These are phyloP conservation scores for Camponotus floridanus DNA, from an alignment of 1,140 invertebrate genomes.

Conservation along the genomic window DNA sequence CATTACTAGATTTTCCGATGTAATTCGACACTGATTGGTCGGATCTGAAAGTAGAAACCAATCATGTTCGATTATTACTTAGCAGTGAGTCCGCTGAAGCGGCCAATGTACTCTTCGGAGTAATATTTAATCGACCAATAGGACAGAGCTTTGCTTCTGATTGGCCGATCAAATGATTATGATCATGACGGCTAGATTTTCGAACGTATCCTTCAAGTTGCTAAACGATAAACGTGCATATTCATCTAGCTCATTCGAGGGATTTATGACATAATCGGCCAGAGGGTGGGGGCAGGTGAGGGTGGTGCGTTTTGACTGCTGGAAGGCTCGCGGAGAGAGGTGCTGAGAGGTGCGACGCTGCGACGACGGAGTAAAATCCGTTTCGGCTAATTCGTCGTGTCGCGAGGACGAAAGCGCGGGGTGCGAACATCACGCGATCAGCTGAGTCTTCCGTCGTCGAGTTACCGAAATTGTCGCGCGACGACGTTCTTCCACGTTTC, in stretches of 20 bases:
- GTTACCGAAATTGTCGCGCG: neutral
- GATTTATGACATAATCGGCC: neutral
- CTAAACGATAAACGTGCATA: too few species aligned
- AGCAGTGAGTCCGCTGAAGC: too few species aligned
- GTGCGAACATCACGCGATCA: neutral
- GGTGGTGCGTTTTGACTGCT: constrained; percentile 1
- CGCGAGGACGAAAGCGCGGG: neutral
- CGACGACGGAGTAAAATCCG: neutral
- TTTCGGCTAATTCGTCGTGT: neutral
- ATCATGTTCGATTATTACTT: too few species aligned
- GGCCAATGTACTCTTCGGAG: too few species aligned
- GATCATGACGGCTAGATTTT: too few species aligned
- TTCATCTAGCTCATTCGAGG: neutral
- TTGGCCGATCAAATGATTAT: too few species aligned
- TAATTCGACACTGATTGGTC: too few species aligned
- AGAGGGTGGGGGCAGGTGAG: neutral
- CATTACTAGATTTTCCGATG: too few species aligned
- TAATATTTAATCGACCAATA: too few species aligned
- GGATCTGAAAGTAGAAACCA: too few species aligned
- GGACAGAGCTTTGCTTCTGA: too few species aligned
- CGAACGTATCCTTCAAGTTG: too few species aligned
- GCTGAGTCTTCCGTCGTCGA: neutral
- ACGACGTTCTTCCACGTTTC: neutral
- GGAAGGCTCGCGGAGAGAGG: neutral
- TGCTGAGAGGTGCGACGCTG: neutral